phyloP scores from a whole-genome alignment of 1,140 invertebrate genomes.

The Meloidogyne exigua region DNA sequence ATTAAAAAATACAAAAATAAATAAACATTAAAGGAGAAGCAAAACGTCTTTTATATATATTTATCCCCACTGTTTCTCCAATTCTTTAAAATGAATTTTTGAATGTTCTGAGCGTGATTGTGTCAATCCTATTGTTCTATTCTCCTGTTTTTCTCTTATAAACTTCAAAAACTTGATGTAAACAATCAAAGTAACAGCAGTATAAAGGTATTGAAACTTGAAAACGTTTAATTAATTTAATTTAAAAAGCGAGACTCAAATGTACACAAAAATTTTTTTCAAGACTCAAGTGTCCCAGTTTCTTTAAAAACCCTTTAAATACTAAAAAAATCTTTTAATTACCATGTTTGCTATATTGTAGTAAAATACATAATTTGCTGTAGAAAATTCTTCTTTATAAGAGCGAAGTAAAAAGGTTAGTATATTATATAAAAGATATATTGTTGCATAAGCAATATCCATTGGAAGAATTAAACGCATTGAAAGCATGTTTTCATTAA shows the following conservation, averaged over 20 bases:
- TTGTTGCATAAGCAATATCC: constrained; percentile 26
- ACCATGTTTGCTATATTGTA: not conserved
- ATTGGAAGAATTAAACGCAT: constrained; percentile 21
- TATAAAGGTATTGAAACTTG: constrained; percentile 10
- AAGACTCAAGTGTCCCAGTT: no score
- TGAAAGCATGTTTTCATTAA: constrained; percentile 12
- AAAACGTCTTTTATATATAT: no score
- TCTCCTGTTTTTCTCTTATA: not conserved
- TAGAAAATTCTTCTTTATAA: not conserved
- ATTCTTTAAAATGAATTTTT: constrained; percentile 4
- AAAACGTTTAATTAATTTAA: not conserved
- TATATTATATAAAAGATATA: constrained; percentile 8
- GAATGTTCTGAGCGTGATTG: not conserved
- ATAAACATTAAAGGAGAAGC: no score
- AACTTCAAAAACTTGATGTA: constrained; percentile 16
- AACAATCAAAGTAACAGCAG: not conserved
- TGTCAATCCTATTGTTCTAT: not conserved
- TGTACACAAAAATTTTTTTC: no score
- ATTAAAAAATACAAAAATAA: no score
- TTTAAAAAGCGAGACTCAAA: no score
- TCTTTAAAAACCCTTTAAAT: no score
- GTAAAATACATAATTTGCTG: constrained; percentile 1
- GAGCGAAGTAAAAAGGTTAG: not conserved
- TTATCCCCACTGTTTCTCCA: constrained; percentile 13
- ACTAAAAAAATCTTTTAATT: not conserved